phyloP scores from a whole-genome alignment of 2,888 invertebrate genomes.

The Orchestes rusci region DNA sequence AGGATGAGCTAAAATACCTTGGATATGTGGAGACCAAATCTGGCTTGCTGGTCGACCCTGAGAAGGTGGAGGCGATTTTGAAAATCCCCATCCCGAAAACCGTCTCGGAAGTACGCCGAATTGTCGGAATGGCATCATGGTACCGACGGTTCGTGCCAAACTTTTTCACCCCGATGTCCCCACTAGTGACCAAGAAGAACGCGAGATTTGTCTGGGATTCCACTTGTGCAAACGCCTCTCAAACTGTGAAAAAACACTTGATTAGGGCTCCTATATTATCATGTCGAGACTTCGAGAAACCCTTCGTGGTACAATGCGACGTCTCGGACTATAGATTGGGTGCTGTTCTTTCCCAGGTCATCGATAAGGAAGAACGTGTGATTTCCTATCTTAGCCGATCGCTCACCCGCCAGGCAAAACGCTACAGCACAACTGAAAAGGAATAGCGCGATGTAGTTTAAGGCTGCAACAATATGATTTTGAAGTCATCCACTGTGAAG shows the following conservation, averaged over 20 bases:
- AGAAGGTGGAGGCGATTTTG: neutral
- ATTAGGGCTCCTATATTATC: neutral
- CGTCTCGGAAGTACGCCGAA: neutral
- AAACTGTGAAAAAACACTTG: neutral
- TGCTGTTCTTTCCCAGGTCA: too few relatives aligned
- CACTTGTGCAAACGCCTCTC: neutral
- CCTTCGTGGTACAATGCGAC: too few relatives aligned
- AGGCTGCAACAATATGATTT: constrained; percentile 21
- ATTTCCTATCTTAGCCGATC: too few relatives aligned
- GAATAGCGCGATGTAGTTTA: neutral
- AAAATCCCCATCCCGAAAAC: neutral
- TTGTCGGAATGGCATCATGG: neutral
- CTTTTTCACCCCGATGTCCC: neutral
- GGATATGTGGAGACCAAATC: neutral
- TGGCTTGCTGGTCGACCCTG: neutral
- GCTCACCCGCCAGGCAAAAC: too few relatives aligned
- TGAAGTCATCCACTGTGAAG: constrained; percentile 22
- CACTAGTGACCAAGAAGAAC: too few relatives aligned
- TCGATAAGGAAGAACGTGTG: too few relatives aligned
- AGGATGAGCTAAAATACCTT: neutral
- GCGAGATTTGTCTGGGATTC: neutral
- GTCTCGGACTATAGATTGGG: too few relatives aligned
- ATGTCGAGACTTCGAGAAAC: neutral
- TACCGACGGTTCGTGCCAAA: neutral
- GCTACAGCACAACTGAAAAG: too few relatives aligned